These are phyloP conservation scores for Drosophila gaucha DNA, from an alignment of 2,888 invertebrate genomes.

Conservation along the genomic window DNA sequence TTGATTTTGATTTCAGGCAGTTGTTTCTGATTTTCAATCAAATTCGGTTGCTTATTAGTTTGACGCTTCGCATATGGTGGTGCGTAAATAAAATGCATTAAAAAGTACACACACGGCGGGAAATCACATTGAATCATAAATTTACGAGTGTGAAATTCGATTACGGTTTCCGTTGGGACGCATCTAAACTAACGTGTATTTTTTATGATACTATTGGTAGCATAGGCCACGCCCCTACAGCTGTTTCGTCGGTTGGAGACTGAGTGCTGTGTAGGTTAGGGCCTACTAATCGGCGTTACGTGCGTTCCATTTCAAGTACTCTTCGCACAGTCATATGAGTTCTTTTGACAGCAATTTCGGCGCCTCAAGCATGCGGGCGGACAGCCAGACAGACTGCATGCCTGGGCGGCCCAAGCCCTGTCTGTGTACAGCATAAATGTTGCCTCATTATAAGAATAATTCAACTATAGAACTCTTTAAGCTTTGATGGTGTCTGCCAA, in stretches of 20 bases:
- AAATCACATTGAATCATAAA: conserved; percentile 58
- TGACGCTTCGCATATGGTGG: conserved; percentile 21
- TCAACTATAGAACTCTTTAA: conserved; percentile 33
- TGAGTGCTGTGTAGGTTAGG: conserved; percentile 49
- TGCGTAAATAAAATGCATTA: conserved; percentile 10
- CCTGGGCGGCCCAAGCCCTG: conserved; percentile 12
- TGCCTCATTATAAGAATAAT: conserved; percentile 64
- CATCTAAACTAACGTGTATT: conserved; percentile 13
- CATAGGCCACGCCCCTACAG: conserved; percentile 23
- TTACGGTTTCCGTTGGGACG: conserved; percentile 30
- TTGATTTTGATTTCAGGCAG: conserved; percentile 34
- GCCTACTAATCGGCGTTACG: conserved; percentile 72
- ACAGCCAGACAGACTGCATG: conserved; percentile 30
- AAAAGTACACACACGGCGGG: conserved; percentile 1
- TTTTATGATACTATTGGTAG: neutral
- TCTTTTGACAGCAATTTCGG: conserved; percentile 33
- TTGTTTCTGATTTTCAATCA: conserved; percentile 21
- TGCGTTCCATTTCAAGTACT: conserved; percentile 69
- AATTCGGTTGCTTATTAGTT: conserved; percentile 13
- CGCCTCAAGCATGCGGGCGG: conserved; percentile 12
- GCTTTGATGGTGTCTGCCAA: neutral
- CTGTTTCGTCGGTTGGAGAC: no score
- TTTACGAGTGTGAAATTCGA: conserved; percentile 21
- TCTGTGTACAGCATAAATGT: conserved; percentile 70
- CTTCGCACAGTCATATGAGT: conserved; percentile 2